A percentile compares a stretch with the other conserved stretches of the same genome.
phyloP scores from a whole-genome alignment of 2,113 vertebrate genomes.

The Uria aalge region DNA sequence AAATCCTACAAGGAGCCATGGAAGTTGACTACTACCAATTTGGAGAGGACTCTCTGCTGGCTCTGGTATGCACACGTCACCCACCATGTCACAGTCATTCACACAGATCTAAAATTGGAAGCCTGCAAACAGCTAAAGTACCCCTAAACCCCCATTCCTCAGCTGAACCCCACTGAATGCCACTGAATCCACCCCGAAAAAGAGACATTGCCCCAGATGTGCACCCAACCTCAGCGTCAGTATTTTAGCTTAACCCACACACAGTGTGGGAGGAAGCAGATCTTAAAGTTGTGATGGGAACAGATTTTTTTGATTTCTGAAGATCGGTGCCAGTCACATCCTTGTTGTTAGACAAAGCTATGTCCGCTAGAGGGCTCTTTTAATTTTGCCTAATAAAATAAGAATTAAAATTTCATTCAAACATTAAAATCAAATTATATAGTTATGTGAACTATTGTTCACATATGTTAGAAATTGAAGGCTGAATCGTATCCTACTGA shows the following conservation, averaged over 20 bases:
- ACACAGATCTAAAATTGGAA: not conserved
- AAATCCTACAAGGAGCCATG: not conserved
- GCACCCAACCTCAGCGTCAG: rapidly evolving
- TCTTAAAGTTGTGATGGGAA: not conserved
- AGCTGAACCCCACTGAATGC: not conserved
- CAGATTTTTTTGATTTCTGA: not conserved
- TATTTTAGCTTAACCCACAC: not conserved
- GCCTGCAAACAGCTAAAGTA: not conserved
- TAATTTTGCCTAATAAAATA: not conserved
- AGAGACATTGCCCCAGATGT: not conserved
- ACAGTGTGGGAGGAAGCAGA: not conserved
- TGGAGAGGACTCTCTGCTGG: not conserved
- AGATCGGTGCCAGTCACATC: not conserved
- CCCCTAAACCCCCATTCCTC: not conserved
- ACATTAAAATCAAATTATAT: not conserved
- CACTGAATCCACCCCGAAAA: not conserved
- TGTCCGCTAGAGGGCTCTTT: not conserved
- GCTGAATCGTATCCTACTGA: not conserved
- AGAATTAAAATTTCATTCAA: not conserved
- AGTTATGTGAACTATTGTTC: not conserved
- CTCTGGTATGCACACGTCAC: not conserved
- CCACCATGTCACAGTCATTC: not conserved
- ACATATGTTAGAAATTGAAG: not conserved
- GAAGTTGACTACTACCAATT: not conserved
- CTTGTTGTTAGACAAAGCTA: not conserved